These are phyloP conservation scores for Drosophila subquinaria DNA, from an alignment of 2,888 invertebrate species.

Conservation along the genomic window DNA sequence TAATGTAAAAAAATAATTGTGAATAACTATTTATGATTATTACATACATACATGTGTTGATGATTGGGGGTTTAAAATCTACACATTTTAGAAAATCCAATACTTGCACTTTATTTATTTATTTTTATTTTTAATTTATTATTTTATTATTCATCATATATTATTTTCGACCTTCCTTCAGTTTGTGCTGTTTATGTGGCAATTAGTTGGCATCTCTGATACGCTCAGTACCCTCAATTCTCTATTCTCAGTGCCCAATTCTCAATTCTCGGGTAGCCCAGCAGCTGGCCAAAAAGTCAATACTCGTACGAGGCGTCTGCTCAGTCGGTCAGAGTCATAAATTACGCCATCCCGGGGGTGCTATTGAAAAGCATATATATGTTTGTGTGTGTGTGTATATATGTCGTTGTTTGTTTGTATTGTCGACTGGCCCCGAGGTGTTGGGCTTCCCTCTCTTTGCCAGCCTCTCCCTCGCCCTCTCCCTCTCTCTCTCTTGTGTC, in stretches of 20 bases:
- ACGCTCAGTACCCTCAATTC: neutral
- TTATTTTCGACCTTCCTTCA: no score
- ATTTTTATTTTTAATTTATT: no score
- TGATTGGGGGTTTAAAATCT: no score
- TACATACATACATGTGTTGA: no score
- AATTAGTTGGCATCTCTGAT: neutral
- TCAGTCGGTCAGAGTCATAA: slow-evolving; percentile 79
- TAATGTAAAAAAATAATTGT: no score
- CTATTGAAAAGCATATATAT: slow-evolving; percentile 69
- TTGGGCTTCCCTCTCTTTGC: slow-evolving; percentile 34
- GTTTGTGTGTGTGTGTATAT: slow-evolving; percentile 25
- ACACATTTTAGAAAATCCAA: no score
- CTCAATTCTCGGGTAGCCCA: slow-evolving; percentile 21
- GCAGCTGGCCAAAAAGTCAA: slow-evolving; percentile 71
- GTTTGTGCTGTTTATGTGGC: neutral
- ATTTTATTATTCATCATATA: no score
- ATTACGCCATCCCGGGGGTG: slow-evolving; percentile 80
- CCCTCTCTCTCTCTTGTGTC: slow-evolving; percentile 33
- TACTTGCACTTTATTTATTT: no score
- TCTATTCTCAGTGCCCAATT: neutral
- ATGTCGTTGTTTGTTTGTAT: slow-evolving; percentile 53
- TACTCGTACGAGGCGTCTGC: slow-evolving; percentile 48
- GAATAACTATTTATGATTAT: no score
- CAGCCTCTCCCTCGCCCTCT: slow-evolving; percentile 21
- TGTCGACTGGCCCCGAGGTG: slow-evolving; percentile 67